Evolutionary conservation across 2,113 vertebrate species (phyloP).

Genomic region (Paracanthobrama guichenoti): DNA sequence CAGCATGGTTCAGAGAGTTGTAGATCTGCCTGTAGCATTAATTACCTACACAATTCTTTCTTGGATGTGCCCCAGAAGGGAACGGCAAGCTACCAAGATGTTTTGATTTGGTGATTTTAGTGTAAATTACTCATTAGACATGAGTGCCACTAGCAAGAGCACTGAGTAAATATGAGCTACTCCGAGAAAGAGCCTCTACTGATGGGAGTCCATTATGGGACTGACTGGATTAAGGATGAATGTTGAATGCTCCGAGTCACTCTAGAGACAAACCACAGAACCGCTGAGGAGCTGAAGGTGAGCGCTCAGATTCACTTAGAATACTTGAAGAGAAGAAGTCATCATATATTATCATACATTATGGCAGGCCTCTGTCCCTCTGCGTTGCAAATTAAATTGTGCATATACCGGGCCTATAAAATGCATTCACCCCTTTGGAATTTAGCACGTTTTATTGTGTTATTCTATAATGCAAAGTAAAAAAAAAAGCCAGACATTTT

Average conservation of each 20-base stretch:
- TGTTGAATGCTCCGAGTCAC: constrained; percentile 40
- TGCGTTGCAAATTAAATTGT: neutral
- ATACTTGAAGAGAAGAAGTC: constrained; percentile 26
- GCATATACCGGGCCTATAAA: neutral
- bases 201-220: constrained; percentile 43
- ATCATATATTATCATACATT: constrained; percentile 37
- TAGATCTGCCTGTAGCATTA: constrained; percentile 61
- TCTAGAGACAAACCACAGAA: constrained; percentile 37
- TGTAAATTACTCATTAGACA: constrained; percentile 54
- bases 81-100: constrained; percentile 6
- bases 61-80: constrained; percentile 39
- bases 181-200: neutral
- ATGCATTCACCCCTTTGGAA: neutral
- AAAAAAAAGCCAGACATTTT: neutral
- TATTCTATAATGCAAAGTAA: neutral
- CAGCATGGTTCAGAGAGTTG: constrained; percentile 55
- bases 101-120: constrained; percentile 43
- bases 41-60: constrained; percentile 62
- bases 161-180: constrained; percentile 23
- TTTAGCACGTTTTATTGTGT: neutral
- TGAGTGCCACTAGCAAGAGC: constrained; percentile 44
- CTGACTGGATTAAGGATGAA: constrained; percentile 49
- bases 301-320: constrained; percentile 24
- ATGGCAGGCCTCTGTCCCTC: neutral
- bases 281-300: constrained; percentile 14